Conservation (phyloP, 2,888 invertebrate species). For the Lamproptera curius region DNA sequence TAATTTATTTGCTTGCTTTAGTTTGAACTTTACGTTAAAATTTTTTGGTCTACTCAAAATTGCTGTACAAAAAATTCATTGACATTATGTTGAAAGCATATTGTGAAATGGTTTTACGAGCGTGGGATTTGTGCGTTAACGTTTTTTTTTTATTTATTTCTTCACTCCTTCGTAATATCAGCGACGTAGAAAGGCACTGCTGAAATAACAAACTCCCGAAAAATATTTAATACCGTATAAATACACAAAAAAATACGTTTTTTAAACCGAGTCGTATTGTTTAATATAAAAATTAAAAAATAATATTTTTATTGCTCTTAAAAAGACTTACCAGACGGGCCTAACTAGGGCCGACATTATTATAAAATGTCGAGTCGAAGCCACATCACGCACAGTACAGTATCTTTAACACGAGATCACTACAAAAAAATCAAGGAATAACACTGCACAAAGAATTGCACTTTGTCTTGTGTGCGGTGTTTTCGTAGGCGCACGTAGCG, state of each 20-base stretch:
- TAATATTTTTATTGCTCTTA: slow-evolving; percentile 4
- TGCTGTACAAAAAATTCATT: not conserved
- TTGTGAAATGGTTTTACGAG: slow-evolving; percentile 78
- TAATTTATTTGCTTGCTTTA: no score
- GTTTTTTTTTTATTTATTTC: slow-evolving; percentile 45
- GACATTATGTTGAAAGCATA: slow-evolving; percentile 64
- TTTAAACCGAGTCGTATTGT: not conserved
- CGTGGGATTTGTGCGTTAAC: slow-evolving; percentile 76
- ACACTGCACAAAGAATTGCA: slow-evolving; percentile 55
- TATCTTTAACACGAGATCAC: slow-evolving; percentile 51
- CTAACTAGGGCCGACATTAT: slow-evolving; percentile 78
- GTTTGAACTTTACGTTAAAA: no score
- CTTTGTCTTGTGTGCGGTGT: slow-evolving; percentile 34
- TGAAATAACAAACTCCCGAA: slow-evolving; percentile 53
- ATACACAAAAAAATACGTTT: not conserved
- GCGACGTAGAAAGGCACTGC: slow-evolving; percentile 53
- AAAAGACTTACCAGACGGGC: slow-evolving; percentile 72
- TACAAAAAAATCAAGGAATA: slow-evolving; percentile 26
- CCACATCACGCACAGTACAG: slow-evolving; percentile 69
- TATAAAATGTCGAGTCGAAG: slow-evolving; percentile 61
- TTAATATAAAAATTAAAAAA: slow-evolving; percentile 20
- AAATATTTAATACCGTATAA: slow-evolving; percentile 23
- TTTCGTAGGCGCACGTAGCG: slow-evolving; percentile 35
- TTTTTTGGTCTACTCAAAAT: no score
- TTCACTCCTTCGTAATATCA: slow-evolving; percentile 59